Percentiles rank a stretch among this genome's conserved stretches.
These are phyloP conservation scores for Aromia moschata DNA, from an alignment of 2,888 invertebrate species.

Conservation along the genomic window DNA sequence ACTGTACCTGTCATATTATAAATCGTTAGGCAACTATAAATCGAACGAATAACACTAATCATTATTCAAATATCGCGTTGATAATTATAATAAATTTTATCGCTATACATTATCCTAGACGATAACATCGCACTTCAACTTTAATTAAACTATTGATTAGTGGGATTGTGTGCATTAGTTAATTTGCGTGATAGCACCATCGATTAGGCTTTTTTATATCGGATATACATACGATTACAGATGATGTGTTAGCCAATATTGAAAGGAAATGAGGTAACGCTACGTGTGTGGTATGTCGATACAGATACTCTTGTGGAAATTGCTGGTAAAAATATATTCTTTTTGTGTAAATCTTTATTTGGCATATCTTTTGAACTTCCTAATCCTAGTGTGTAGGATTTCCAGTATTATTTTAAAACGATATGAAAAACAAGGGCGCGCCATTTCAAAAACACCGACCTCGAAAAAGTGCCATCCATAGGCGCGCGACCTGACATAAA, in stretches of 20 bases:
- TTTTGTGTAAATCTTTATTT: no score
- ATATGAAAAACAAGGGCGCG: no score
- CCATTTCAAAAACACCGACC: no score
- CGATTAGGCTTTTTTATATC: conserved; percentile 1
- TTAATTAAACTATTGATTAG: conserved; percentile 23
- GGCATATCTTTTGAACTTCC: no score
- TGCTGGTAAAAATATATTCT: no score
- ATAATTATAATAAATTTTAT: neutral
- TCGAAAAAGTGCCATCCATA: no score
- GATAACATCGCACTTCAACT: conserved; percentile 16
- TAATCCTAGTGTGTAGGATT: no score
- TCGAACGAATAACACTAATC: neutral
- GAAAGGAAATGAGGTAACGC: no score
- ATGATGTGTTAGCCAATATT: neutral
- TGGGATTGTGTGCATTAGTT: conserved; percentile 11
- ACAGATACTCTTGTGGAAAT: no score
- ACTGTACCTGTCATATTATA: neutral
- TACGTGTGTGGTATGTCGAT: no score
- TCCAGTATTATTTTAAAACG: no score
- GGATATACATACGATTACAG: neutral
- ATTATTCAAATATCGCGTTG: neutral
- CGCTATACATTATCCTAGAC: neutral
- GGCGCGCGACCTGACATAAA: no score
- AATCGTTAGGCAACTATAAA: neutral
- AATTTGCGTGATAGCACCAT: conserved; percentile 17